Conservation (phyloP, 2,888 invertebrate species). For the Leucozona laternaria region DNA sequence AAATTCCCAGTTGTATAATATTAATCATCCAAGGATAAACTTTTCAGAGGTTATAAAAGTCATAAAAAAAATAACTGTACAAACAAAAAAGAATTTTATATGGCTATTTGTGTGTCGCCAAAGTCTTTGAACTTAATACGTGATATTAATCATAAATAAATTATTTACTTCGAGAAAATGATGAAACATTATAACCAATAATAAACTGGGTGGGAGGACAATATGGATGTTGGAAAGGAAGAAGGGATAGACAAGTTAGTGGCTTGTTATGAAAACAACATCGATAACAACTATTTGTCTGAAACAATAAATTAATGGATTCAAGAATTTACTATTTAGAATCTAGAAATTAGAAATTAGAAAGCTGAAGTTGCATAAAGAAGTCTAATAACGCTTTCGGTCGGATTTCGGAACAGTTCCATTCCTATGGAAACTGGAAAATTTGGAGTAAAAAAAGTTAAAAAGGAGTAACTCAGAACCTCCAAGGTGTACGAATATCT, state of each 20-base stretch:
- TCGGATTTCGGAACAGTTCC: no score
- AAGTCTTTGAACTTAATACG: constrained; percentile 45
- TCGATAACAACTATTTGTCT: not conserved
- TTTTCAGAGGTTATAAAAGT: constrained; percentile 52
- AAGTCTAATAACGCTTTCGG: no score
- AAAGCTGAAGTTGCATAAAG: no score
- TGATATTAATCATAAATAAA: constrained; percentile 45
- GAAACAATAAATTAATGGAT: not conserved
- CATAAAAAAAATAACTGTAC: constrained; percentile 15
- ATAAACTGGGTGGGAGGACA: not conserved
- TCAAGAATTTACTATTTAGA: not conserved
- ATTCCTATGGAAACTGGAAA: no score
- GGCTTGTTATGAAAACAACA: not conserved
- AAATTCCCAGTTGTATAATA: constrained; percentile 60
- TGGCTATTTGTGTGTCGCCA: constrained; percentile 26
- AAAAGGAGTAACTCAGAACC: no score
- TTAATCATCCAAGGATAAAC: constrained; percentile 62
- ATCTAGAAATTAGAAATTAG: no score
- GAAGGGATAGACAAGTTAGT: not conserved
- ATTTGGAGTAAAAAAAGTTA: no score
- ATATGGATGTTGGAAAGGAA: not conserved
- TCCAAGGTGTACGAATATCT: no score
- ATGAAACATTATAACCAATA: constrained; percentile 23
- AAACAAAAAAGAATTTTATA: constrained; percentile 41
- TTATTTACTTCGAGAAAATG: constrained; percentile 15